Evolutionary conservation across 2,888 invertebrate genomes (phyloP).

Genomic region (Bedellia somnulentella): DNA sequence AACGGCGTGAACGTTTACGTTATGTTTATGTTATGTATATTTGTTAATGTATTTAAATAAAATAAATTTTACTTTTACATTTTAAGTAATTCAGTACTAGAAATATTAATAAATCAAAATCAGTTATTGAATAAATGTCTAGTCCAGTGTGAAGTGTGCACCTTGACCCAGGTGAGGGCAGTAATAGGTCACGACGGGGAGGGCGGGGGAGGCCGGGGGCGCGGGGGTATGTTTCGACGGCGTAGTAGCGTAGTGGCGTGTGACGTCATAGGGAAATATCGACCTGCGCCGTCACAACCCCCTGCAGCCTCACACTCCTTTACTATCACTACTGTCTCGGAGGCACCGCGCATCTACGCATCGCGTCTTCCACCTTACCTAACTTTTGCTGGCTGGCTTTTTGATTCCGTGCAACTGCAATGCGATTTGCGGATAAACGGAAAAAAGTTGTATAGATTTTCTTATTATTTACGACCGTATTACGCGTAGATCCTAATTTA

Average conservation of each 20-base stretch:
- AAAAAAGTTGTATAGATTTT: conserved; percentile 18
- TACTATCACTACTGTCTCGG: conserved; percentile 13
- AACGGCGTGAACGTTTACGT: too few species aligned
- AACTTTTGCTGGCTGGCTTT: too few species aligned
- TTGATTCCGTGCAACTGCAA: too few species aligned
- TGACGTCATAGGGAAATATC: too few species aligned
- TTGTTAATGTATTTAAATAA: too few species aligned
- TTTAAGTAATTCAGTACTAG: too few species aligned
- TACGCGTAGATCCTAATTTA: not conserved
- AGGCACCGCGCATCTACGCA: conserved; percentile 42
- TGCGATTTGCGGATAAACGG: too few species aligned
- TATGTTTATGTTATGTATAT: too few species aligned
- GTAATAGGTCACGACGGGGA: conserved; percentile 10
- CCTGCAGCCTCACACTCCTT: conserved; percentile 40
- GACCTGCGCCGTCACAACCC: conserved; percentile 46
- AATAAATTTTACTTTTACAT: too few species aligned
- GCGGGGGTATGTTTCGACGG: conserved; percentile 46
- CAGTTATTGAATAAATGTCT: too few species aligned
- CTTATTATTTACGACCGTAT: not conserved
- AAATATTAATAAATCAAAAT: too few species aligned
- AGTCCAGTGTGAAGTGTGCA: conserved; percentile 25
- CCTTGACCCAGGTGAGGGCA: conserved; percentile 57
- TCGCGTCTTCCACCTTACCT: conserved; percentile 41
- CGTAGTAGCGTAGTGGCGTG: conserved; percentile 60
- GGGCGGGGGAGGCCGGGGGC: conserved; percentile 4